Conservation (phyloP, 1,140 invertebrate species). For the Macrocentrus cingulum region DNA sequence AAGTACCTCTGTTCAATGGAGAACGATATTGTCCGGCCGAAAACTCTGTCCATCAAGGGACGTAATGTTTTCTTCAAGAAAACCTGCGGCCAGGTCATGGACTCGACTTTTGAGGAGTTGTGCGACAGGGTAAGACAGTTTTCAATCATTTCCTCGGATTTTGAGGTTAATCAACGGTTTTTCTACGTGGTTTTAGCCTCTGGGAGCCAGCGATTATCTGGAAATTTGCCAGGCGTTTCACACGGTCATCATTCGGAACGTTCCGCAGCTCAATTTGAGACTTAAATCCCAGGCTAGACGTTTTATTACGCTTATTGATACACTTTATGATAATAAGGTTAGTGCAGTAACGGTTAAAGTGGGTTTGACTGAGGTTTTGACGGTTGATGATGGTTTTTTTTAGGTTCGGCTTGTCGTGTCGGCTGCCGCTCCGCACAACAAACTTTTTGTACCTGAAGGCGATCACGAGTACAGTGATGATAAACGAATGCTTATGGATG, state of each 20-base stretch:
- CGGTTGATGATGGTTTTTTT: constrained; percentile 34
- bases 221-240: constrained; percentile 91
- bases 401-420: constrained; percentile 79
- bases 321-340: constrained; percentile 93
- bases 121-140: constrained; percentile 76
- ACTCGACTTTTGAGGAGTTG: constrained; percentile 88
- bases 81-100: constrained; percentile 89
- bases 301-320: constrained; percentile 97
- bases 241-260: constrained; percentile 87
- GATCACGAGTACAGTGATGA: constrained; percentile 68
- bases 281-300: constrained; percentile 83
- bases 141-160: constrained; percentile 15
- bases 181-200: constrained; percentile 75
- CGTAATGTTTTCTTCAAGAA: constrained; percentile 85
- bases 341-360: constrained; percentile 23
- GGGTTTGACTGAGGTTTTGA: background rate
- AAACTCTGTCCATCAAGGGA: constrained; percentile 82
- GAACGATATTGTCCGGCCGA: constrained; percentile 83
- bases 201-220: constrained; percentile 93
- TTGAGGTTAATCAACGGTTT: too few species aligned
- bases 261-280: constrained; percentile 80
- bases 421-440: constrained; percentile 71
- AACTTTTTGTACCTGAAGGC: constrained; percentile 71
- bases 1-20: constrained; percentile 87
- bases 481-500: constrained; percentile 89